phyloP scores from a whole-genome alignment of 2,888 invertebrate genomes.

The Drosophila barbarae region DNA sequence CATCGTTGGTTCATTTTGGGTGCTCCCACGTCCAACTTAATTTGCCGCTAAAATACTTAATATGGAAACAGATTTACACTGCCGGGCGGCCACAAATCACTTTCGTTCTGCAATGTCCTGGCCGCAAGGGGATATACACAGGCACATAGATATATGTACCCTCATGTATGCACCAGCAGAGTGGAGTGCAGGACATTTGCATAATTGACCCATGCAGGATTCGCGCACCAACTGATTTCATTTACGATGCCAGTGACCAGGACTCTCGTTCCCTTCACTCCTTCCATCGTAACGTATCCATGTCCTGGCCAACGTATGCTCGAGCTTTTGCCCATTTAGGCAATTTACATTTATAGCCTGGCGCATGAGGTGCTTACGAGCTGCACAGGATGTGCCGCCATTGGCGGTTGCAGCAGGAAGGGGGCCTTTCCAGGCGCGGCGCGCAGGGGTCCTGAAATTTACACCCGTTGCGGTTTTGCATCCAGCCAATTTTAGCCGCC shows the following conservation, averaged over 20 bases:
- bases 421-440: background rate
- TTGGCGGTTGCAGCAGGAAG: constrained; percentile 36
- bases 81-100: constrained; percentile 69
- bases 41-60: constrained; percentile 72
- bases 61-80: constrained; percentile 72
- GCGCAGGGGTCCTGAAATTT: constrained; percentile 59
- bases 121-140: constrained; percentile 24
- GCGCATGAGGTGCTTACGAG: constrained; percentile 76
- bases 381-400: constrained; percentile 73
- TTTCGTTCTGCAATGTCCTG: constrained; percentile 61
- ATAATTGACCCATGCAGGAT: constrained; percentile 79
- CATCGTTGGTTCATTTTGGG: constrained; percentile 3
- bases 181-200: constrained; percentile 68
- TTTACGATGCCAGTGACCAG: constrained; percentile 59
- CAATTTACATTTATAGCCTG: constrained; percentile 76
- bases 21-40: constrained; percentile 57
- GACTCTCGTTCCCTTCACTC: background rate
- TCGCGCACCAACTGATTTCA: constrained; percentile 76
- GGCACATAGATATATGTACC: constrained; percentile 18
- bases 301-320: constrained; percentile 68
- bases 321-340: constrained; percentile 74
- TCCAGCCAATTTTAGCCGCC: constrained; percentile 62
- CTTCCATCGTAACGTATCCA: constrained; percentile 34
- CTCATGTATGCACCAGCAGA: constrained; percentile 26
- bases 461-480: constrained; percentile 71